These are phyloP conservation scores for Oedothorax gibbosus DNA, from an alignment of 1,140 invertebrate genomes.

Conservation along the genomic window DNA sequence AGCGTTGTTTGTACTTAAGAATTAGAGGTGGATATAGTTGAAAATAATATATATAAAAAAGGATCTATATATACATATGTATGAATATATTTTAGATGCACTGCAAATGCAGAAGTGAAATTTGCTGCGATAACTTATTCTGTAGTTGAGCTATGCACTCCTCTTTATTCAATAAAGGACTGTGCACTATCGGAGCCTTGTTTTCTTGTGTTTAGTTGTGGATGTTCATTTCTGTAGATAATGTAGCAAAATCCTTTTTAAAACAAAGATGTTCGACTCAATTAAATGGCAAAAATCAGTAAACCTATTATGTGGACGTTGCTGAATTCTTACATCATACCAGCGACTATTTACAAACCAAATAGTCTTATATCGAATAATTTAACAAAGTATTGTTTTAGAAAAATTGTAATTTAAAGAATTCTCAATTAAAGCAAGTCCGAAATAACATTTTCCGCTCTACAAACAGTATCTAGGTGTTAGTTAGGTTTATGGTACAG, in stretches of 20 bases:
- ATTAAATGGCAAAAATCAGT: not conserved
- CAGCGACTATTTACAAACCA: no score
- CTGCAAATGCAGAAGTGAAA: constrained; percentile 46
- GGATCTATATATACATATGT: constrained; percentile 42
- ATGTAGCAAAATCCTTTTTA: not conserved
- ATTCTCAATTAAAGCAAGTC: no score
- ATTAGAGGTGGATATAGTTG: constrained; percentile 50
- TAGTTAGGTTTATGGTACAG: no score
- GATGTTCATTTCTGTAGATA: not conserved
- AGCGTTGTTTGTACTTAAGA: constrained; percentile 59
- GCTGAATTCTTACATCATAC: no score
- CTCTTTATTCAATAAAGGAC: constrained; percentile 55
- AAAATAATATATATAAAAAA: constrained; percentile 47
- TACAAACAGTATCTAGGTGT: no score
- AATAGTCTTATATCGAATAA: no score
- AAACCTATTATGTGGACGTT: no score
- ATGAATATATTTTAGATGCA: constrained; percentile 59
- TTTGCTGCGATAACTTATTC: constrained; percentile 59
- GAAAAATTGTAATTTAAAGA: no score
- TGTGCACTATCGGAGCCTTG: constrained; percentile 36
- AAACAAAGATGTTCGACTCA: not conserved
- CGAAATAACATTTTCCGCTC: no score
- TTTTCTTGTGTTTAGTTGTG: not conserved
- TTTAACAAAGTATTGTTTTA: no score
- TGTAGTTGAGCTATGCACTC: constrained; percentile 51